Base-by-base conservation (phyloP, 1,140 invertebrate genomes). In the Pristionchus pacificus region DNA sequence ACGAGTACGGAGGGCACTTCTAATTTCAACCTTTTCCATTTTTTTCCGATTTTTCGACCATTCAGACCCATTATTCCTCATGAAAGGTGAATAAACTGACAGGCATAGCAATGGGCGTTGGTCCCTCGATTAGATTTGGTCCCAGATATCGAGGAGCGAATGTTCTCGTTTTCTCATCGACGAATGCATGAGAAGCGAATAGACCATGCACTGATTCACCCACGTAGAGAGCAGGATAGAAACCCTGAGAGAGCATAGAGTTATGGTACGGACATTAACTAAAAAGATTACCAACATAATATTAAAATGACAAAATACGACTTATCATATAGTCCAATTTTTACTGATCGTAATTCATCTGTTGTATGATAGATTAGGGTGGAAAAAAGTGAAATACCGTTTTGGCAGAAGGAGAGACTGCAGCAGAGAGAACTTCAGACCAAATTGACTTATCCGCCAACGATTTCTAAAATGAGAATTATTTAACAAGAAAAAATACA, bases 91-190 rank as follows among this genome's bases (percentile, higher is more conserved):
- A 15, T n/a, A 14, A 31, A 70, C 32, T 49, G n/a, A 67, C 70
- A 14, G 71, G 30, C 24, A 68, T 30, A 1, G 65, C 71, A 49
- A 73, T 73, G 24, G 71, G 71, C 19, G 60, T 70, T 0, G 71
- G 60, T 28, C 71, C 71, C 59, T 73, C 71, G 38, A 49, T 6
- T 0, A 73, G 67, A 19, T 38, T 65, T 30, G 71, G 71, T 10
- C 71, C 71, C 0, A 73, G 49, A 24, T 63, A 32, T 38, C 68
- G 68, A 2, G 66, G 71, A 6, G 71, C 60, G 14, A 55, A 64
- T 15, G 71, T 68, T 33, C 68, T 68, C 33, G 71, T 73, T 13
- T 73, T 59, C 10, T 73, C 58, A 33, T 73, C 71, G 27, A 73
- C 71, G 13, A 73, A 59, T 19, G 65, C 33, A 19, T 68, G 31